Percentiles rank a stretch among this genome's conserved stretches.
These are phyloP conservation scores for Epistrophe grossulariae DNA, from an alignment of 2,888 invertebrate genomes.

Conservation along the genomic window DNA sequence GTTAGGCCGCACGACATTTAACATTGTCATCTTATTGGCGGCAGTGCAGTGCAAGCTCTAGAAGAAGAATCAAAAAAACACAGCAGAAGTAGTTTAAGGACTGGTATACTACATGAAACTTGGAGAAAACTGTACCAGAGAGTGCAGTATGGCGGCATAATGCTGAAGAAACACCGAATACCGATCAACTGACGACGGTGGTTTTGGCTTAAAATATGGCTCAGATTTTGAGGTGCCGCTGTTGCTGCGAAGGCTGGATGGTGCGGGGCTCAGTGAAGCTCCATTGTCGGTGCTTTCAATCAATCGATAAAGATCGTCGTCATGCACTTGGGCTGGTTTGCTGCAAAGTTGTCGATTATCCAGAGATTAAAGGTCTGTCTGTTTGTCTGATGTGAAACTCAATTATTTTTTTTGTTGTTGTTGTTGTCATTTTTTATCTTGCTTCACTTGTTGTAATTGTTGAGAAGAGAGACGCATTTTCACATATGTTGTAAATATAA, in stretches of 20 bases:
- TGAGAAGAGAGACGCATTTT: slow-evolving; percentile 32
- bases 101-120: slow-evolving; percentile 31
- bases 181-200: slow-evolving; percentile 25
- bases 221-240: slow-evolving; percentile 68
- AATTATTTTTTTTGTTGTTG: slow-evolving; percentile 72
- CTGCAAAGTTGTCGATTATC: slow-evolving; percentile 60
- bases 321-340: slow-evolving; percentile 69
- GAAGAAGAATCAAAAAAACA: slow-evolving; percentile 15
- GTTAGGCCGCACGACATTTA: slow-evolving; percentile 72
- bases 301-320: slow-evolving; percentile 73
- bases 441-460: slow-evolving; percentile 19
- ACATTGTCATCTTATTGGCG: slow-evolving; percentile 55
- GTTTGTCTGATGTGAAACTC: slow-evolving; percentile 54
- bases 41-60: neutral
- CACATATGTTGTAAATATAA: slow-evolving; percentile 19
- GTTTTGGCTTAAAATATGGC: slow-evolving; percentile 63
- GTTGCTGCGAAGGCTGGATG: neutral
- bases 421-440: slow-evolving; percentile 47
- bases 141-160: slow-evolving; percentile 52
- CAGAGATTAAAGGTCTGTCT: slow-evolving; percentile 38
- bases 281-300: slow-evolving; percentile 71
- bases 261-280: neutral
- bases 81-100: slow-evolving; percentile 32
- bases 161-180: slow-evolving; percentile 24
- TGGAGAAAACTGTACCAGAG: slow-evolving; percentile 38